phyloP scores from a whole-genome alignment of 2,797 vertebrate species.

The Thaleichthys pacificus region DNA sequence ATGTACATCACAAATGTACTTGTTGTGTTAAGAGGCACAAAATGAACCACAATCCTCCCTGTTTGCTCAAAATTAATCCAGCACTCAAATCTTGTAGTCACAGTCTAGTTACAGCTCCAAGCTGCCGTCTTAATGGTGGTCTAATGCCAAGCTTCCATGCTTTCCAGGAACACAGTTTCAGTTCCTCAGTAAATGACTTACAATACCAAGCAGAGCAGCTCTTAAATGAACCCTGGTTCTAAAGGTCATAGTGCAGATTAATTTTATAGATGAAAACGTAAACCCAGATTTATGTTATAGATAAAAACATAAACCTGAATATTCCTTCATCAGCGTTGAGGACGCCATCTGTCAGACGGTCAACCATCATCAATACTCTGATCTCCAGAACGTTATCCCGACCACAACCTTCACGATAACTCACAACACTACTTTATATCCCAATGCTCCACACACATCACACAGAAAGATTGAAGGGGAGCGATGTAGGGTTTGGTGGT shows the following conservation, averaged over 20 bases:
- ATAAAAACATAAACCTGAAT: slow-evolving; percentile 22
- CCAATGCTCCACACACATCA: neutral
- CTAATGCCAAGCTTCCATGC: neutral
- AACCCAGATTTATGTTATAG: slow-evolving; percentile 31
- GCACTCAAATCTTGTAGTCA: too few relatives aligned
- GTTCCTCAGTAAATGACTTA: neutral
- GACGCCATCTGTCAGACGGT: too few relatives aligned
- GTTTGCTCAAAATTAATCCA: too few relatives aligned
- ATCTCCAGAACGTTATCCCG: too few relatives aligned
- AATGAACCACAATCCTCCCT: too few relatives aligned
- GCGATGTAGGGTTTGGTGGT: neutral
- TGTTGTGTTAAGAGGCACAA: too few relatives aligned
- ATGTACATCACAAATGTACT: too few relatives aligned
- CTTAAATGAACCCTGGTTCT: slow-evolving; percentile 19
- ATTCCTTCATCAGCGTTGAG: too few relatives aligned
- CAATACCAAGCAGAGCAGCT: slow-evolving; percentile 1
- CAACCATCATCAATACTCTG: too few relatives aligned
- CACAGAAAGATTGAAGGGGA: neutral
- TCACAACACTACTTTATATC: neutral
- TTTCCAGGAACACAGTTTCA: neutral
- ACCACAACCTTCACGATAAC: neutral
- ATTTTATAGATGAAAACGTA: slow-evolving; percentile 28
- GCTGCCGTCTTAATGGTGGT: neutral
- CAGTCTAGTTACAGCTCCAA: too few relatives aligned
- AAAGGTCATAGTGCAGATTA: slow-evolving; percentile 37